These are phyloP conservation scores for Nineta flava DNA, from an alignment of 2,888 invertebrate species.

Conservation along the genomic window DNA sequence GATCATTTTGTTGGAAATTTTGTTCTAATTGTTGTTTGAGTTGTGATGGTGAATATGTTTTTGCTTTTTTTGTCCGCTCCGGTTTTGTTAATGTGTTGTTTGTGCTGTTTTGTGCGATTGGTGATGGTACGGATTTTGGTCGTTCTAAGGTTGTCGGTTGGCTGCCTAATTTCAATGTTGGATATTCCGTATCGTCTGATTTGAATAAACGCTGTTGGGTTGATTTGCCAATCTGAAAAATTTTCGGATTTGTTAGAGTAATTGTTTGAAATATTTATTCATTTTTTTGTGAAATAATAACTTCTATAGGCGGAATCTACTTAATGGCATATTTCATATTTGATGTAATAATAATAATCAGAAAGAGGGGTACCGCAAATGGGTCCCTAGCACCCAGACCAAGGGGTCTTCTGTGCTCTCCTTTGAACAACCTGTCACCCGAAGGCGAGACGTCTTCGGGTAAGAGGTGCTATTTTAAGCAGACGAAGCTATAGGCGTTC, in stretches of 20 bases:
- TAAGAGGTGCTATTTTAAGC: too few species aligned
- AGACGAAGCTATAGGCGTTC: too few species aligned
- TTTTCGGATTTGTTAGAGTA: neutral
- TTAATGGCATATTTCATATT: too few species aligned
- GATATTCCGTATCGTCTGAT: constrained; percentile 27
- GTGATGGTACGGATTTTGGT: constrained; percentile 12
- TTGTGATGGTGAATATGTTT: constrained; percentile 18
- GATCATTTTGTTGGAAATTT: constrained; percentile 18
- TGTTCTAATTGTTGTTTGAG: constrained; percentile 22
- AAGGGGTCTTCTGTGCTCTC: too few species aligned
- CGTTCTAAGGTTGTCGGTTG: constrained; percentile 25
- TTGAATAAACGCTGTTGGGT: constrained; percentile 25
- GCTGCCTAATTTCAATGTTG: constrained; percentile 26
- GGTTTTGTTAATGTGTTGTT: constrained; percentile 13
- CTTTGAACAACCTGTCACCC: too few species aligned
- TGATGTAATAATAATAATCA: too few species aligned
- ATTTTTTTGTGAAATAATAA: too few species aligned
- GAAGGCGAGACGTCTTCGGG: too few species aligned
- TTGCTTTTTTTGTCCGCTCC: constrained; percentile 15
- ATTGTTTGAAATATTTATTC: neutral
- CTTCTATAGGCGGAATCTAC: too few species aligned
- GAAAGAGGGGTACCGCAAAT: too few species aligned
- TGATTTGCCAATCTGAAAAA: constrained; percentile 20
- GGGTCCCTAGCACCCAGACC: too few species aligned
- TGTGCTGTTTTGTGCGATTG: constrained; percentile 16